A percentile compares a stretch with the other conserved stretches of the same genome.
Conservation (phyloP, 30 jellyfish, hydroid and myxozoan genomes). For the Clytia hemisphaerica region DNA sequence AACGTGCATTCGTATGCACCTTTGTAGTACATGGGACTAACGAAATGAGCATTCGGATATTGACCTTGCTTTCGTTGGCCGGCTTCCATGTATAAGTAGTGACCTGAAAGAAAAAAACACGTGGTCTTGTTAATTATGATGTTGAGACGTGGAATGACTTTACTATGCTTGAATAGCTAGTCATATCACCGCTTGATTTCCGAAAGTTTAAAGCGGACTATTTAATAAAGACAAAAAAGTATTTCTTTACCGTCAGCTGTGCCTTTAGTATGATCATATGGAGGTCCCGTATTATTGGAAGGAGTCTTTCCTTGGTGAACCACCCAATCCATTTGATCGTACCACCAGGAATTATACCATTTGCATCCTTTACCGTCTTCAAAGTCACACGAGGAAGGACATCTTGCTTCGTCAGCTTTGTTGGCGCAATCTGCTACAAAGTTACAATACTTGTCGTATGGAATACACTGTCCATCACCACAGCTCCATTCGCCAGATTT, state of each 20-base stretch:
- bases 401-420: constrained; percentile 77
- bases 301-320: constrained; percentile 94
- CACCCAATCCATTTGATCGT: constrained; percentile 90
- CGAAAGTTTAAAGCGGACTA: no score
- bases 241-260: constrained; percentile 72
- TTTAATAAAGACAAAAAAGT: no score
- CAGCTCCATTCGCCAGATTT: constrained; percentile 80
- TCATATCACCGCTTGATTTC: no score
- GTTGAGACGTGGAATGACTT: no score
- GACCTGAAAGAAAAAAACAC: constrained; percentile 46
- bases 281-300: constrained; percentile 95
- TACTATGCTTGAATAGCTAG: no score
- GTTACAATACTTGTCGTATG: constrained; percentile 57
- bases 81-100: constrained; percentile 85
- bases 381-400: constrained; percentile 88
- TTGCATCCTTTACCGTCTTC: constrained; percentile 63
- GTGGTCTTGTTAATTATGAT: no score
- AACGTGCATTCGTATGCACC: constrained; percentile 82
- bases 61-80: constrained; percentile 60
- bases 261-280: constrained; percentile 84
- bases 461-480: constrained; percentile 61
- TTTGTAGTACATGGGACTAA: constrained; percentile 76
- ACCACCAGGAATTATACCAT: constrained; percentile 68
- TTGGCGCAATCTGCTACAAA: constrained; percentile 74
- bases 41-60: constrained; percentile 87